phyloP scores from a whole-genome alignment of 2,113 vertebrate species.

The Istiophorus platypterus region DNA sequence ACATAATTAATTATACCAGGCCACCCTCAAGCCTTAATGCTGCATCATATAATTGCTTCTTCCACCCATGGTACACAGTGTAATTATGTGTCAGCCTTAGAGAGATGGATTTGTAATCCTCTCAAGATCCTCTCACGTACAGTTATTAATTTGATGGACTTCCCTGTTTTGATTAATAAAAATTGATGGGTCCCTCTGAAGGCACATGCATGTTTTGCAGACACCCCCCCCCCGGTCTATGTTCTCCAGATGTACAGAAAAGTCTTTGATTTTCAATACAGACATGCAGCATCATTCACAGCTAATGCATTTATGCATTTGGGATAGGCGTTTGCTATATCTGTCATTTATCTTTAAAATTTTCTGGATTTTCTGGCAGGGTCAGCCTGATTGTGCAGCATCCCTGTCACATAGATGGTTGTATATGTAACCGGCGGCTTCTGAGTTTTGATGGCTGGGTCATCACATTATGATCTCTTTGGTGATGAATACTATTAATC shows the following conservation, averaged over 20 bases:
- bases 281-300: constrained; percentile 4
- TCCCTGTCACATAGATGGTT: not conserved
- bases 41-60: constrained; percentile 30
- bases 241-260: constrained; percentile 60
- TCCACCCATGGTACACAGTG: not conserved
- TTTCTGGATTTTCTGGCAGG: not conserved
- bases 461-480: not conserved
- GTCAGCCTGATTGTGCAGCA: not conserved
- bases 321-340: constrained; percentile 20
- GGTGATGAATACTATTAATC: not conserved
- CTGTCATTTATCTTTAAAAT: not conserved
- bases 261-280: constrained; percentile 46
- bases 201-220: constrained; percentile 36
- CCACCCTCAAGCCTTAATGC: not conserved
- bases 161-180: constrained; percentile 58
- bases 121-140: constrained; percentile 44
- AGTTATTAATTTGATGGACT: constrained; percentile 49
- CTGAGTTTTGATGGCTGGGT: not conserved
- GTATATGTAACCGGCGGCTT: not conserved
- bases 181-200: constrained; percentile 52
- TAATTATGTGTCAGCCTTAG: constrained; percentile 35
- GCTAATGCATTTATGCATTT: constrained; percentile 26
- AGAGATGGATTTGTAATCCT: constrained; percentile 55
- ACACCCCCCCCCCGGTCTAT: constrained; percentile 7
- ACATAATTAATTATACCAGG: constrained; percentile 9